A percentile compares a stretch with the other conserved stretches of the same genome.
Evolutionary conservation across 1,140 invertebrate genomes (phyloP).

Genomic region (Elysia chlorotica): DNA sequence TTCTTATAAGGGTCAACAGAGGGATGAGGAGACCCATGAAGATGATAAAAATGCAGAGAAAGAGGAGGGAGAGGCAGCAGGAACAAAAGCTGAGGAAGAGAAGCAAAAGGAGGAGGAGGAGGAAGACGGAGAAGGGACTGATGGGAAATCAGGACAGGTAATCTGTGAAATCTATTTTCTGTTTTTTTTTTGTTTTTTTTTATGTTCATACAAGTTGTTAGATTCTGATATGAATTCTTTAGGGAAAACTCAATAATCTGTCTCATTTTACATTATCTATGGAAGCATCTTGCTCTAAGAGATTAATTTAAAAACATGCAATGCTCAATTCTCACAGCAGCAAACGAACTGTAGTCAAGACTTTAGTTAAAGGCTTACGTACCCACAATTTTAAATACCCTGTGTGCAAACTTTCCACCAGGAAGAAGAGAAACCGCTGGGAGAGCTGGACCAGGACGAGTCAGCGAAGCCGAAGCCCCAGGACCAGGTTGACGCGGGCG

Average conservation of each 20-base stretch:
- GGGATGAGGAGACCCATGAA: slow-evolving; percentile 12
- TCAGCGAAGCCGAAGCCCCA: slow-evolving; percentile 32
- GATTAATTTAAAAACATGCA: too few species aligned
- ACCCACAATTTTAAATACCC: too few species aligned
- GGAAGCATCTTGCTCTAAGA: too few species aligned
- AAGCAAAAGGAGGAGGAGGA: slow-evolving; percentile 25
- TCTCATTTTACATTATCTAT: too few species aligned
- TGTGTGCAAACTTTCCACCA: too few species aligned
- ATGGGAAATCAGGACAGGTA: slow-evolving; percentile 32
- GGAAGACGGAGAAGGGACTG: slow-evolving; percentile 44
- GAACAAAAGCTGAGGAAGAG: slow-evolving; percentile 59
- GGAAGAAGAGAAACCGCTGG: slow-evolving; percentile 27
- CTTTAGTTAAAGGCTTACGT: too few species aligned
- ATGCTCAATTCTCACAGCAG: too few species aligned
- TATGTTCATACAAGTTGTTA: too few species aligned
- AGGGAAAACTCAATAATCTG: too few species aligned
- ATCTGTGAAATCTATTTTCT: not conserved
- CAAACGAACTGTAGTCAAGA: too few species aligned
- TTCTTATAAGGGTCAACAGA: slow-evolving; percentile 24
- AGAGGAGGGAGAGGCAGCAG: slow-evolving; percentile 32
- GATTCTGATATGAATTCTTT: too few species aligned
- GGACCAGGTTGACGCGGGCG: slow-evolving; percentile 28
- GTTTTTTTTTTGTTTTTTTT: too few species aligned
- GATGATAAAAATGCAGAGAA: slow-evolving; percentile 16
- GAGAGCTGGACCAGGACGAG: slow-evolving; percentile 20